phyloP scores from a whole-genome alignment of 2,888 invertebrate species.

The Byasa hedistus region DNA sequence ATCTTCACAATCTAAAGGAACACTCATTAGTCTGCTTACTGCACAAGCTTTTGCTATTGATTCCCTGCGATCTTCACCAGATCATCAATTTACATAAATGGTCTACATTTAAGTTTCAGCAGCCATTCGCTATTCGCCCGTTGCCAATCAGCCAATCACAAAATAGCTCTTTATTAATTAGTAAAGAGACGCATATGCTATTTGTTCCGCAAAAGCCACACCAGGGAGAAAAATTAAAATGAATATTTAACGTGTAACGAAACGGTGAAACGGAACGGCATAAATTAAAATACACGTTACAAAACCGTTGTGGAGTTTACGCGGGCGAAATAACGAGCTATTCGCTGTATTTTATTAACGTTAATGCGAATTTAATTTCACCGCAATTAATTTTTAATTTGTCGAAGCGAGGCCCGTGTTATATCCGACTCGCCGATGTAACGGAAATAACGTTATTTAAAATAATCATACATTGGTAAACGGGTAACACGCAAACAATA shows the following conservation, averaged over 20 bases:
- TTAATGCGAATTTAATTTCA: conserved; percentile 21
- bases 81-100: no score
- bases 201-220: neutral
- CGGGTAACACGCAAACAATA: no score
- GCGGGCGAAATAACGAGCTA: conserved; percentile 12
- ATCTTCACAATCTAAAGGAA: no score
- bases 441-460: neutral
- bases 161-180: neutral
- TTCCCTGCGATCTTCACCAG: no score
- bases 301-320: conserved; percentile 18
- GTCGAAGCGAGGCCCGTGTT: conserved; percentile 5
- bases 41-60: no score
- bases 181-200: neutral
- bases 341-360: conserved; percentile 18
- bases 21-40: no score
- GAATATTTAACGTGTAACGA: conserved; percentile 8
- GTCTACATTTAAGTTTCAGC: no score
- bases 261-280: conserved; percentile 8
- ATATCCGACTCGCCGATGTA: neutral
- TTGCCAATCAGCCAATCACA: no score
- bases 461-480: neutral
- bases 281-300: conserved; percentile 17
- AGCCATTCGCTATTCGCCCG: no score
- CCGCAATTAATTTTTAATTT: conserved; percentile 17
- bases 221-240: neutral